Base-by-base conservation (phyloP, 1,140 invertebrate species). In the Drosophila ogumai region DNA sequence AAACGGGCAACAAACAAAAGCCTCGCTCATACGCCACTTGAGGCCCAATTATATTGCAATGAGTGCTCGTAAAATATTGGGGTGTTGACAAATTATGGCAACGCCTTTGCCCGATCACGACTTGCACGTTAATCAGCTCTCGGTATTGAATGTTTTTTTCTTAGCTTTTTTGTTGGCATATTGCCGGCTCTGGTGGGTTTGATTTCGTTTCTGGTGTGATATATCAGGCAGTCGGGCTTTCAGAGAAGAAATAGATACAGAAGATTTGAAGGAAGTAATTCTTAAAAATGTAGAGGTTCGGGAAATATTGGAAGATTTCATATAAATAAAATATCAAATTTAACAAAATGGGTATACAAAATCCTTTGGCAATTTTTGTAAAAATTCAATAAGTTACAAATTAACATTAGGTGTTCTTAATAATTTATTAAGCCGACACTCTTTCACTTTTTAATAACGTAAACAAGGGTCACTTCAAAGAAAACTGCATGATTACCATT, bases 71-170 rank as follows among this genome's bases (percentile, higher is more conserved):
- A 84, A 91, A 91, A 84, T 88, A 91, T 91, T 91, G 88, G 88
- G 88, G 88, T 91, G 88, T 91, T 91, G 88, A 91, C 88, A 91
- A 91, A 91, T 91, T 91, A 91, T 91, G 88, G 88, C 75, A 91
- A 91, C 88, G 88, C 88, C 88, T 91, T 90, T 67, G 38, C 25
- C 40, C 32, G 44, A 90, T 82, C 80, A 74, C 66, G 82, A 66
- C 80, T 64, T 77, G 82, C 63, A 88, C 63, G 56, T 87, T 84
- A 87, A 87, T 73, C 52, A 77, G 84, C 38, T 47, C n/a, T 28
- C n/a, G 34, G 15, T 34, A 17, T 43, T 3, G 25, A 28, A 9
- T n/a, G 22, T 3, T 13, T 25, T 15, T 47, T 3, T 22, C 17
- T 13, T 13, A 15, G 19, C 6, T 7, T 28, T 8, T 8, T 28